Evolutionary conservation across 30 jellyfish, hydroid and myxozoan genomes (phyloP), one percentile per base, ranked within the genome.

Genomic region (Aurelia aurita): DNA sequence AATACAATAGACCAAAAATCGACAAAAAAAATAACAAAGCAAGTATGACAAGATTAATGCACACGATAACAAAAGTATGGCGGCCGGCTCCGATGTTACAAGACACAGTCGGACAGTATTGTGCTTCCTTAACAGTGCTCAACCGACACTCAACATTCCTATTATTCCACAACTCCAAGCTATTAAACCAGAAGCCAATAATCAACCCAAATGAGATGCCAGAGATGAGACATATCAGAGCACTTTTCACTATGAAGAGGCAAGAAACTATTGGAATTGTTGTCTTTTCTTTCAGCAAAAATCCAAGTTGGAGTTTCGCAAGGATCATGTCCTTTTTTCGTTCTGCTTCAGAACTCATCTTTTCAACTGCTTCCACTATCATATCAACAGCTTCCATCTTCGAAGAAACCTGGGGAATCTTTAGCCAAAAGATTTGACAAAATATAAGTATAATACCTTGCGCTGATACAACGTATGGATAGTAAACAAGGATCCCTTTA

Each of bases 371-470:
- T 39, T 39, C 1, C 12, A 39, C 51, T 39, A 39, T 39, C 13
- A 39, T 39, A 2, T 7, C 31, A 66, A 81, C 20, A 2, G 61
- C 85, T 12, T 54, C 79, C 26, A 81, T 12, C 39, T 81, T 81
- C 39, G 85, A 45, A 39, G 20, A 39, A 35, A 81, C 79, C 0
- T 19, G 29, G 2, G 91, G 91, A 29, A 81, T 70, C 69, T 59
- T 68, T 63, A 66, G 84, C 91, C 91, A 81, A 35, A 81, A 68
- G 35, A 81, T 81, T 34, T 81, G 91, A 39, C 77, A 57, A 47
- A 67, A 81, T 29, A 81, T 32, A 22, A 81, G 39, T 1, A 81
- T 16, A 46, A 81, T 63, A 85, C 91, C 69, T 54, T 81, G 91
- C 2, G 70, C 32, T 32, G 70, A 67, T 5, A 34, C 76, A 0